Evolutionary conservation across 2,113 vertebrate species (phyloP).

Genomic region (Urocitellus parryii): DNA sequence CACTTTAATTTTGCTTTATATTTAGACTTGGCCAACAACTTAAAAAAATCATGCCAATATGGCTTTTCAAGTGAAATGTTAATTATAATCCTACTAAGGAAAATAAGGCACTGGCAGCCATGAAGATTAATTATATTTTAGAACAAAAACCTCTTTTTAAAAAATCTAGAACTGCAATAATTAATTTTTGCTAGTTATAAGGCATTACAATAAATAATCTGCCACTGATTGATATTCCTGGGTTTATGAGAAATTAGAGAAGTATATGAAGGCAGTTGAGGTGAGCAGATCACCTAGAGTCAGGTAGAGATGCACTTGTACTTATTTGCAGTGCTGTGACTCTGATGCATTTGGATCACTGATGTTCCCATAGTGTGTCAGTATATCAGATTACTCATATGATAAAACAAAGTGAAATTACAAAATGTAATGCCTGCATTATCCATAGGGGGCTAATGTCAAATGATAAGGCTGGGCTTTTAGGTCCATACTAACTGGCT

Average conservation of each 20-base stretch:
- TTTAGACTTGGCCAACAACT: not conserved
- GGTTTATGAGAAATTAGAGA: not conserved
- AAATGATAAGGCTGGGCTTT: not conserved
- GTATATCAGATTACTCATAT: not conserved
- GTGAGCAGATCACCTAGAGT: not conserved
- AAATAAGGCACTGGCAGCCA: not conserved
- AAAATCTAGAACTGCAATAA: not conserved
- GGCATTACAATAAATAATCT: constrained; percentile 16
- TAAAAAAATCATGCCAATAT: not conserved
- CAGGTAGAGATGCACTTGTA: not conserved
- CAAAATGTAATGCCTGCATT: not conserved
- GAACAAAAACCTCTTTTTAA: not conserved
- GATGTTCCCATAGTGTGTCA: not conserved
- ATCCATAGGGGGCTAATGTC: not conserved
- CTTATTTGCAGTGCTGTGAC: not conserved
- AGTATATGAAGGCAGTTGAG: not conserved
- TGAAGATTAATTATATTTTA: not conserved
- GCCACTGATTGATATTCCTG: not conserved
- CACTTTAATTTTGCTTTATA: constrained; percentile 42
- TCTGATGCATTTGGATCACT: not conserved
- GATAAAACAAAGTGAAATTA: not conserved
- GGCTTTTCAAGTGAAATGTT: constrained; percentile 9
- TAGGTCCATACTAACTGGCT: not conserved
- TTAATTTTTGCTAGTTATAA: not conserved
- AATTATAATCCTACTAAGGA: constrained; percentile 22